Percentiles rank a stretch among this genome's conserved stretches.
phyloP scores from a whole-genome alignment of 2,888 invertebrate genomes.

The Thera obeliscata region DNA sequence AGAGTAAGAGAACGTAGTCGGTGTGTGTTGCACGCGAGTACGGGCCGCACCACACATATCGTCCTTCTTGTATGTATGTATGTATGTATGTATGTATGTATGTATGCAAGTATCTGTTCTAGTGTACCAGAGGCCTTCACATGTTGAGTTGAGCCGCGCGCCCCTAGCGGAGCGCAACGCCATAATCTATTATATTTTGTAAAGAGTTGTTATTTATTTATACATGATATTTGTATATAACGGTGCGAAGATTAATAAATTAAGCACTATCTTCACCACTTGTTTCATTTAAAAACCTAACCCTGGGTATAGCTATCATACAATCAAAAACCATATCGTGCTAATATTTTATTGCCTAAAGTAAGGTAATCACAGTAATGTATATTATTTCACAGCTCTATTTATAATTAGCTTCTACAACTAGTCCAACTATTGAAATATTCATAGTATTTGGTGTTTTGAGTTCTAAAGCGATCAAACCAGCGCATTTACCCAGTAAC shows the following conservation, averaged over 20 bases:
- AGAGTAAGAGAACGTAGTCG: conserved; percentile 16
- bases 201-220: conserved; percentile 83
- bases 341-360: conserved; percentile 16
- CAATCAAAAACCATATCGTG: conserved; percentile 16
- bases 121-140: conserved; percentile 67
- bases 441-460: background rate
- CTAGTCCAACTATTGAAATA: conserved; percentile 3
- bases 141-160: conserved; percentile 59
- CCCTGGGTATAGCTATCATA: background rate
- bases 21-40: background rate
- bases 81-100: conserved; percentile 18
- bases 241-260: conserved; percentile 80
- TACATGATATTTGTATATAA: conserved; percentile 83
- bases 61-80: conserved; percentile 39
- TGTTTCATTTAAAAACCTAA: conserved; percentile 55
- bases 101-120: conserved; percentile 21
- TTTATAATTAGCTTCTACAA: background rate
- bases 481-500: background rate
- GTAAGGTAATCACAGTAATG: conserved; percentile 16
- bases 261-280: conserved; percentile 66
- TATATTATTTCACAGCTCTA: conserved; percentile 20
- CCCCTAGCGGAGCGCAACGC: conserved; percentile 34
- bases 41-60: conserved; percentile 45
- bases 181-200: conserved; percentile 76
- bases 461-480: no score